Base-by-base conservation (phyloP, 2,888 invertebrate genomes). In the Drosophila atripex region DNA sequence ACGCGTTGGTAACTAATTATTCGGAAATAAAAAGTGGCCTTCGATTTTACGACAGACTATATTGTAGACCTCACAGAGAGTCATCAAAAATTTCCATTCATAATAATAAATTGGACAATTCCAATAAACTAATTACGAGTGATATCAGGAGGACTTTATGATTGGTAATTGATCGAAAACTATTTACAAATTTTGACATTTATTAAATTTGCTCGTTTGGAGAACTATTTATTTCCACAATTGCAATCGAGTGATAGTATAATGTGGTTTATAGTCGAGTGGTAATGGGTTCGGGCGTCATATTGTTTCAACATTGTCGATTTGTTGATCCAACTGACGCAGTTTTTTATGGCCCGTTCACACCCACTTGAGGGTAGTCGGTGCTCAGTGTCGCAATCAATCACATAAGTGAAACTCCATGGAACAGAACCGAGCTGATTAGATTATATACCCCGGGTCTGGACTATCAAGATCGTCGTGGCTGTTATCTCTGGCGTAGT, bases 361-460 rank as follows among this genome's bases (percentile, higher is more conserved):
- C 16, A 18, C 18, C 47, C 66, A 70, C 60, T 60, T 30, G 23
- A 35, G 43, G 51, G 52, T 52, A 64, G 63, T 30, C 23, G 16
- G 52, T 51, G 35, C 28, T 61, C 53, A 16, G 51, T 66, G 64
- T 45, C 32, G 52, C 68, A 85, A 80, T 84, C 79, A 83, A 86
- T 86, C 69, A 74, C 49, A 43, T 59, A 75, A 70, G 77, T 65
- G 80, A 53, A 68, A 45, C 50, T 51, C 57, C 73, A 73, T 28
- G 11, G 65, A 38, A 32, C 49, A 25, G 21, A 30, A 14, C 59
- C 45, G 28, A 14, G 21, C 14, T 16, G 61, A 64, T 64, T 46
- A 64, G 70, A 70, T 70, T 54, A 51, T 16, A 49, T 16, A 49
- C 8, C 21, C n/a, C n/a, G 21, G 43, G n/a, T 3, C 32, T 2